A percentile compares a stretch with the other conserved stretches of the same genome.
Evolutionary conservation across 2,113 vertebrate species (phyloP).

Genomic region (Protobothrops flavoviridis): DNA sequence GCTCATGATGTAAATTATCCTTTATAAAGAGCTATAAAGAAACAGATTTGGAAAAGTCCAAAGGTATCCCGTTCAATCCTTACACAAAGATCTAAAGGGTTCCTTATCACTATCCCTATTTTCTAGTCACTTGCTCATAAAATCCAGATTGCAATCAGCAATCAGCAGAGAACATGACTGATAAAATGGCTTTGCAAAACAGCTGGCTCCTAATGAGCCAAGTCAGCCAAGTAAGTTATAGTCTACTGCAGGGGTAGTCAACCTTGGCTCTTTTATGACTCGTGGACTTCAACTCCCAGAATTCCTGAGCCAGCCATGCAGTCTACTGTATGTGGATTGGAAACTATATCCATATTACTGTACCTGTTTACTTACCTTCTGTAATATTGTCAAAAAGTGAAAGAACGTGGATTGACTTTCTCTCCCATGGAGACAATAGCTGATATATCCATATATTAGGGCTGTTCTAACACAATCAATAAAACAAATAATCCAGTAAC

Average conservation of each 20-base stretch:
- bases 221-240: background rate
- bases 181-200: background rate
- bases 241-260: background rate
- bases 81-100: background rate
- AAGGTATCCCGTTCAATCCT: background rate
- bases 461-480: constrained; percentile 6
- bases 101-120: background rate
- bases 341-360: background rate
- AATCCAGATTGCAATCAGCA: background rate
- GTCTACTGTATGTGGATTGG: background rate
- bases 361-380: constrained; percentile 28
- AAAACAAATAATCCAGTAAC: background rate
- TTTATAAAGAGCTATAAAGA: background rate
- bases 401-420: constrained; percentile 32
- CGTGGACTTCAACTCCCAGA: no score
- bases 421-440: constrained; percentile 32
- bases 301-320: no score
- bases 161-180: background rate
- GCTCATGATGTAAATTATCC: no score
- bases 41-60: background rate
- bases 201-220: background rate
- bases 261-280: no score
- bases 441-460: background rate
- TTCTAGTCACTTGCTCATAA: background rate
- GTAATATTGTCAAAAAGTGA: constrained; percentile 48